phyloP scores from a whole-genome alignment of 2,113 vertebrate species.

The Tenrec ecaudatus region DNA sequence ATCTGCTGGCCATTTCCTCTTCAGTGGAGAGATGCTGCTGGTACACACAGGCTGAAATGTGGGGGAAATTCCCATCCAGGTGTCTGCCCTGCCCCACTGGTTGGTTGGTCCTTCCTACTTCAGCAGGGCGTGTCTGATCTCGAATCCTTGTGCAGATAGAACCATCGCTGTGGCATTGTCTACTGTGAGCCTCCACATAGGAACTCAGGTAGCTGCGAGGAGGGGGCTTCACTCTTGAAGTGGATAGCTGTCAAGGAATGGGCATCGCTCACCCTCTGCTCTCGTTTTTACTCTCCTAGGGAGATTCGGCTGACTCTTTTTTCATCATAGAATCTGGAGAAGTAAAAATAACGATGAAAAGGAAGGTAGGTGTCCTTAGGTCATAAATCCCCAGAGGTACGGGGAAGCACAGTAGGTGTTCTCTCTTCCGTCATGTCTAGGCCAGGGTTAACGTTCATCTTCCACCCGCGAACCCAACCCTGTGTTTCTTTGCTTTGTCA shows the following conservation, averaged over 20 bases:
- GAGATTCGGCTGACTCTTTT: constrained; percentile 96
- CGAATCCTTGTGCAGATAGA: neutral
- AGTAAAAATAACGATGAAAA: constrained; percentile 98
- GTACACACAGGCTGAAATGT: neutral
- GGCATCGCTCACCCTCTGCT: constrained; percentile 19
- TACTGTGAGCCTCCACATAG: neutral
- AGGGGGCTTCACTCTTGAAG: neutral
- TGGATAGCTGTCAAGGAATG: neutral
- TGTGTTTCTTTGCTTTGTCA: constrained; percentile 67
- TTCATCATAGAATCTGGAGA: constrained; percentile 99
- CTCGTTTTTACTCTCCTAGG: constrained; percentile 85
- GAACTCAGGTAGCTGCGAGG: neutral
- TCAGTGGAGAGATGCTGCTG: neutral
- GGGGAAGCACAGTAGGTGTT: neutral
- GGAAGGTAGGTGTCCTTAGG: constrained; percentile 89
- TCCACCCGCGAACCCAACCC: neutral
- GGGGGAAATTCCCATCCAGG: neutral
- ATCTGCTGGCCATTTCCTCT: accelerated
- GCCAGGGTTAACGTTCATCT: constrained; percentile 22
- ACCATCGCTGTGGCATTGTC: neutral
- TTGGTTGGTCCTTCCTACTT: neutral
- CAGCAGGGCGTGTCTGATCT: neutral
- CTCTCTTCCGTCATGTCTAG: constrained; percentile 8
- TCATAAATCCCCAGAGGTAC: neutral
- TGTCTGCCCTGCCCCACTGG: constrained; percentile 7